phyloP scores from a whole-genome alignment of 2,888 invertebrate genomes.

The Stenurella melanura region DNA sequence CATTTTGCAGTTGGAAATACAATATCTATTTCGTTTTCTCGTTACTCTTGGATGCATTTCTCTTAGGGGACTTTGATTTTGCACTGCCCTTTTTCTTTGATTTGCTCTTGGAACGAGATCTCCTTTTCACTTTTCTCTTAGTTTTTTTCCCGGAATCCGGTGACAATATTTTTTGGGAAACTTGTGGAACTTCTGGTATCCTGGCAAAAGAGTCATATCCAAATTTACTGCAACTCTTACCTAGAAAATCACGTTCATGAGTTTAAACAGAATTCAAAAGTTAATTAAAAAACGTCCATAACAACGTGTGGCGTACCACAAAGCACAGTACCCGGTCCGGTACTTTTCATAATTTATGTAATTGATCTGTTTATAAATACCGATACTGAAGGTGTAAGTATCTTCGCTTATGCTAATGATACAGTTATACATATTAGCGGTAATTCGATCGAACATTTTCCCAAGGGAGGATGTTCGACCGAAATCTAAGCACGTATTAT shows the following conservation, averaged over 20 bases:
- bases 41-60: conserved; percentile 52
- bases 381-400: too few species aligned
- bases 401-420: too few species aligned
- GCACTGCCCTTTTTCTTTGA: conserved; percentile 66
- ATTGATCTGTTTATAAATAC: too few species aligned
- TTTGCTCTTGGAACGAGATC: conserved; percentile 61
- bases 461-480: too few species aligned
- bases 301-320: too few species aligned
- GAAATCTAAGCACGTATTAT: too few species aligned
- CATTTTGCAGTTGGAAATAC: background rate
- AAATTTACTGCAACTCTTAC: conserved; percentile 76
- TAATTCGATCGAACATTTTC: too few species aligned
- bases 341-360: too few species aligned
- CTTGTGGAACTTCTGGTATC: conserved; percentile 67
- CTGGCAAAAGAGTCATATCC: conserved; percentile 77
- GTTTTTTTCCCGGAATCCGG: conserved; percentile 70
- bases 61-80: conserved; percentile 65
- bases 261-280: too few species aligned
- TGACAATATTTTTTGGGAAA: conserved; percentile 67
- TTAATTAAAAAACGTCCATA: too few species aligned
- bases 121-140: conserved; percentile 64
- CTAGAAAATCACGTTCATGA: conserved; percentile 61
- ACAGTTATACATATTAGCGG: too few species aligned
- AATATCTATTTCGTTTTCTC: background rate
- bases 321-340: too few species aligned